These are phyloP conservation scores for Parthenolecanium corni DNA, from an alignment of 2,888 invertebrate genomes.

Conservation along the genomic window DNA sequence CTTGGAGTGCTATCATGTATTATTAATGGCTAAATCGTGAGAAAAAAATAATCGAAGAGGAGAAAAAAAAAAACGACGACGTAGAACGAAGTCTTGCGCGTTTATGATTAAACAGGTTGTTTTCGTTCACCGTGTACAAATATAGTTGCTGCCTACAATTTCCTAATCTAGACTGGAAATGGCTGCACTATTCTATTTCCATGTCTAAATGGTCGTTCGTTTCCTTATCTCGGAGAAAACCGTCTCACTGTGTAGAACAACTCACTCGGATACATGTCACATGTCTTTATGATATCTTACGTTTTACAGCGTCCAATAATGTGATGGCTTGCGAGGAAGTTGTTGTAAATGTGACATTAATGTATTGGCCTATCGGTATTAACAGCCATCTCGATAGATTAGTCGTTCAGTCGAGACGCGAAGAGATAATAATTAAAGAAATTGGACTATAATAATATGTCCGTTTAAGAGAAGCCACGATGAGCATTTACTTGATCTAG, in stretches of 20 bases:
- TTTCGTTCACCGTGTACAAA: neutral
- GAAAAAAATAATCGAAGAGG: too few relatives aligned
- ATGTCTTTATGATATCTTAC: conserved; percentile 1
- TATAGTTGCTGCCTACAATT: neutral
- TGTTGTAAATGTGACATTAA: conserved; percentile 25
- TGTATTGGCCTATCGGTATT: conserved; percentile 11
- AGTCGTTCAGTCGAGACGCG: neutral
- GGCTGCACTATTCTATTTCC: neutral
- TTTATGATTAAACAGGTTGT: too few relatives aligned
- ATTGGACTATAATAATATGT: too few relatives aligned
- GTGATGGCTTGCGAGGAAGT: conserved; percentile 19
- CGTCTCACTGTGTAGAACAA: neutral
- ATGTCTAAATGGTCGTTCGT: neutral
- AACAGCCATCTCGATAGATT: neutral
- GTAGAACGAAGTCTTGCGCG: too few relatives aligned
- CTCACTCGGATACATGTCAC: conserved; percentile 23
- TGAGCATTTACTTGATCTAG: too few relatives aligned
- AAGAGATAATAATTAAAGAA: neutral
- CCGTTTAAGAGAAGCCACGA: too few relatives aligned
- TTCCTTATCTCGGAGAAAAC: neutral
- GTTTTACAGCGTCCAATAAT: too few relatives aligned
- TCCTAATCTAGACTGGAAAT: neutral
- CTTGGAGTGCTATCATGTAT: too few relatives aligned
- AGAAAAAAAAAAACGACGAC: too few relatives aligned
- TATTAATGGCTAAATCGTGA: too few relatives aligned